These are phyloP conservation scores for Esox niger DNA, from an alignment of 2,113 vertebrate species.

Conservation along the genomic window DNA sequence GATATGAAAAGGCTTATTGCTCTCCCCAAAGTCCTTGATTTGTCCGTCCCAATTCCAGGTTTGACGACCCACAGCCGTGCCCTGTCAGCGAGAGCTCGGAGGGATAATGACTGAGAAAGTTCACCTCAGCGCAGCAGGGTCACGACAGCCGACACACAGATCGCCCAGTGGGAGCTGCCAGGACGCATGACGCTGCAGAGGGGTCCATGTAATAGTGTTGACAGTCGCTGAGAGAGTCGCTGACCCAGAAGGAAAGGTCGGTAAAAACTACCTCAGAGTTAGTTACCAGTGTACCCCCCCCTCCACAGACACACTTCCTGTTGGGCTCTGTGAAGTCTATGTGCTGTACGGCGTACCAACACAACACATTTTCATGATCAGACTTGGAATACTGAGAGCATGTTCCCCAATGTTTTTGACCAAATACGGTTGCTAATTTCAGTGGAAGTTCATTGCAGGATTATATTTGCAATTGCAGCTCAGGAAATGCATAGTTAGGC, in stretches of 20 bases:
- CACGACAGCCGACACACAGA: conserved; percentile 10
- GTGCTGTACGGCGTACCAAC: conserved; percentile 23
- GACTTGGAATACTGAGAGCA: conserved; percentile 14
- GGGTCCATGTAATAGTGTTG: conserved; percentile 39
- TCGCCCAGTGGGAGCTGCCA: conserved; percentile 23
- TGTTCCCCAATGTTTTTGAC: conserved; percentile 26
- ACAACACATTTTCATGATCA: conserved; percentile 39
- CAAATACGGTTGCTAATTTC: neutral
- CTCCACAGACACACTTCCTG: neutral
- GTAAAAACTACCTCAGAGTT: conserved; percentile 1
- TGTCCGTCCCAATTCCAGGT: neutral
- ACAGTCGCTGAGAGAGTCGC: conserved; percentile 31
- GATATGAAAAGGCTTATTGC: neutral
- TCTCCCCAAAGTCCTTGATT: neutral
- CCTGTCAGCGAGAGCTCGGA: neutral
- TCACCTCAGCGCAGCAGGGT: conserved; percentile 15
- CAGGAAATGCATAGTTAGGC: conserved; percentile 10
- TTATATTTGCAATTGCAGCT: neutral
- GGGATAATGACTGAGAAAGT: neutral
- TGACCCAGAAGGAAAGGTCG: conserved; percentile 35
- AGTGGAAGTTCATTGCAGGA: neutral
- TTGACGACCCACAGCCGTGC: neutral
- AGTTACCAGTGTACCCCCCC: neutral
- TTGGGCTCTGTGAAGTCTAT: neutral
- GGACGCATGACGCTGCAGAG: neutral